Percentiles rank a stretch among this genome's conserved stretches.
Evolutionary conservation across 1,140 invertebrate genomes (phyloP).

Genomic region (Augochlora pura): DNA sequence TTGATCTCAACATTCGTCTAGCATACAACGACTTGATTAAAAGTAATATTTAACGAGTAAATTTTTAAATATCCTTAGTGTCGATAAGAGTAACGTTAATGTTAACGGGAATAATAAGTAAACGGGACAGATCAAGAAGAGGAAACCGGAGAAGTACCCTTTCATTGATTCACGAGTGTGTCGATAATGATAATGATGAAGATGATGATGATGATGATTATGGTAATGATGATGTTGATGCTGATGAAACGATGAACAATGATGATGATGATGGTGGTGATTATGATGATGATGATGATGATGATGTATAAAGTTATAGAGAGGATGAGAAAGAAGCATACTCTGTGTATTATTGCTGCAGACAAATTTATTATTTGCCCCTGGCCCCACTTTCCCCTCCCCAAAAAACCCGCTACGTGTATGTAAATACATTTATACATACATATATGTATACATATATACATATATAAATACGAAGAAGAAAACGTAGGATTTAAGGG

Average conservation of each 20-base stretch:
- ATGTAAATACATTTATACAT: conserved; percentile 67
- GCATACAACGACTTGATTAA: conserved; percentile 77
- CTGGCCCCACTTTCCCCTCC: background rate
- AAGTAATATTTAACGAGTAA: conserved; percentile 70
- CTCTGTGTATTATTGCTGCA: conserved; percentile 75
- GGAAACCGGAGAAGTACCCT: conserved; percentile 46
- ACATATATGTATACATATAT: conserved; percentile 65
- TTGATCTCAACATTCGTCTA: conserved; percentile 80
- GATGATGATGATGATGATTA: conserved; percentile 7
- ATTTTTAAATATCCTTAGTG: conserved; percentile 68
- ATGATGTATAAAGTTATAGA: conserved; percentile 72
- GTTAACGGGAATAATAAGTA: conserved; percentile 57
- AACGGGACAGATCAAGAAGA: conserved; percentile 34
- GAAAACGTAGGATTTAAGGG: conserved; percentile 51
- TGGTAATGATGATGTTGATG: conserved; percentile 1
- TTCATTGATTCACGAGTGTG: conserved; percentile 49
- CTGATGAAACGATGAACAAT: conserved; percentile 14
- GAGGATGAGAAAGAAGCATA: conserved; percentile 55
- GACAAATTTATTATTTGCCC: conserved; percentile 64
- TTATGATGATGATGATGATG: conserved; percentile 3
- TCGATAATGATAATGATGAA: conserved; percentile 12
- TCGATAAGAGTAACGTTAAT: conserved; percentile 63
- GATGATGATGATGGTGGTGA: conserved; percentile 13
- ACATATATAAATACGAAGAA: conserved; percentile 73
- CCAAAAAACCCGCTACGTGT: conserved; percentile 52